Evolutionary conservation across 2,888 invertebrate species (phyloP).

Genomic region (Ophion ventricosus): DNA sequence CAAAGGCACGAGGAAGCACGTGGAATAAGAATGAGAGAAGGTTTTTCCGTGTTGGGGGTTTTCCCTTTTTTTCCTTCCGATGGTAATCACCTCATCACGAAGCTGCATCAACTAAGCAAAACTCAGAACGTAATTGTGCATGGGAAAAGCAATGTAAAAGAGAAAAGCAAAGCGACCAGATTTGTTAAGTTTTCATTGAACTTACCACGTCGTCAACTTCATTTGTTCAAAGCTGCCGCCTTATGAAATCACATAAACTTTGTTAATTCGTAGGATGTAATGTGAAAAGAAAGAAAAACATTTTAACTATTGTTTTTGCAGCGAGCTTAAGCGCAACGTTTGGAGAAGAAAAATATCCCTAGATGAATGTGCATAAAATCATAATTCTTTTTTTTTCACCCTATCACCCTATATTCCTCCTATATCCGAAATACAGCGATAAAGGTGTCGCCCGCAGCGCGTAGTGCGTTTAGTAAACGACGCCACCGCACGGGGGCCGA

Average conservation of each 20-base stretch:
- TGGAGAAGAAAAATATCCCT: no score
- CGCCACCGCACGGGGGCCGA: slow-evolving; percentile 31
- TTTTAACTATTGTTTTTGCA: background rate
- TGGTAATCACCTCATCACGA: slow-evolving; percentile 15
- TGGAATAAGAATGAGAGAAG: slow-evolving; percentile 38
- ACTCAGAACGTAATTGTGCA: slow-evolving; percentile 3
- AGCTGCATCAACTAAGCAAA: slow-evolving; percentile 59
- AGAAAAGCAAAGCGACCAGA: no score
- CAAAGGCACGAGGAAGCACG: slow-evolving; percentile 43
- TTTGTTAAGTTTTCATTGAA: no score
- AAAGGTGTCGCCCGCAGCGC: background rate
- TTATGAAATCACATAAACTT: no score
- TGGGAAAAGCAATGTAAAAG: background rate
- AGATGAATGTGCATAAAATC: no score
- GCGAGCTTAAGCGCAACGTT: background rate
- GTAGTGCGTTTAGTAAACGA: slow-evolving; percentile 1
- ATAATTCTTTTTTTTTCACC: no score
- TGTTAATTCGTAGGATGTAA: background rate
- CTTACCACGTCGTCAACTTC: no score
- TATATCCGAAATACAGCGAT: background rate
- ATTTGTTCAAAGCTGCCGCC: no score
- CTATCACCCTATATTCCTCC: background rate
- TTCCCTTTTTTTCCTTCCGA: background rate
- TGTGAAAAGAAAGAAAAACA: background rate
- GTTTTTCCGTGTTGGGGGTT: slow-evolving; percentile 17